These are phyloP conservation scores for Pygoscelis antarcticus DNA, from an alignment of 2,113 vertebrate species.

Conservation along the genomic window DNA sequence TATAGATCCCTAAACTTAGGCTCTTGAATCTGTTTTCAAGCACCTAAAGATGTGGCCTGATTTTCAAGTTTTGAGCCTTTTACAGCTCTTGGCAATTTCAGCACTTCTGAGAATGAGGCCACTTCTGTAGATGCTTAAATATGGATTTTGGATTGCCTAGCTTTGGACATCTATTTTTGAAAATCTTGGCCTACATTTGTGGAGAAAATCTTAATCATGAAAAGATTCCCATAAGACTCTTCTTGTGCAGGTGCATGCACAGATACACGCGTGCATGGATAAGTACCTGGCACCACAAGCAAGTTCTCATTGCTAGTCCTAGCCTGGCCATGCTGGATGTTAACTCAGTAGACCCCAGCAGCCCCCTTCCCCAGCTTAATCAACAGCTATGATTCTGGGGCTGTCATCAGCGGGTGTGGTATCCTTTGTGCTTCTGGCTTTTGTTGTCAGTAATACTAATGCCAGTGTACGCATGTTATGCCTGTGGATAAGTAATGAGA, in stretches of 20 bases:
- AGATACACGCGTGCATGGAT: fast-evolving
- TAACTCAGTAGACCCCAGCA: background rate
- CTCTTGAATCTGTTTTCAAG: constrained; percentile 55
- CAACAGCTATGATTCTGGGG: background rate
- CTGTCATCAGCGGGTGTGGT: background rate
- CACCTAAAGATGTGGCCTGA: constrained; percentile 59
- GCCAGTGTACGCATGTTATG: background rate
- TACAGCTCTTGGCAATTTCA: constrained; percentile 58
- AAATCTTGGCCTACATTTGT: constrained; percentile 55
- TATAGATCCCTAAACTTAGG: constrained; percentile 41
- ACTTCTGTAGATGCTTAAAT: constrained; percentile 62
- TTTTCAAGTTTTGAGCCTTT: constrained; percentile 57
- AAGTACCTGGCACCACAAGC: background rate
- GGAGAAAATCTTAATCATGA: constrained; percentile 5
- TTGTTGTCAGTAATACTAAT: background rate
- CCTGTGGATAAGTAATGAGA: constrained; percentile 13
- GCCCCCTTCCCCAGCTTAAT: background rate
- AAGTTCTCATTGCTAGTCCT: background rate
- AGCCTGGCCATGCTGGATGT: background rate
- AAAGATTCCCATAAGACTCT: background rate
- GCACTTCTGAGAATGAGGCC: constrained; percentile 63
- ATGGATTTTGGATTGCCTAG: constrained; percentile 57
- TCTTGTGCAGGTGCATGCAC: background rate
- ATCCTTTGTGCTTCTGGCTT: background rate
- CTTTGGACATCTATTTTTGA: constrained; percentile 66